These are phyloP conservation scores for Morpho deidamia DNA, from an alignment of 2,888 invertebrate species.

Conservation along the genomic window DNA sequence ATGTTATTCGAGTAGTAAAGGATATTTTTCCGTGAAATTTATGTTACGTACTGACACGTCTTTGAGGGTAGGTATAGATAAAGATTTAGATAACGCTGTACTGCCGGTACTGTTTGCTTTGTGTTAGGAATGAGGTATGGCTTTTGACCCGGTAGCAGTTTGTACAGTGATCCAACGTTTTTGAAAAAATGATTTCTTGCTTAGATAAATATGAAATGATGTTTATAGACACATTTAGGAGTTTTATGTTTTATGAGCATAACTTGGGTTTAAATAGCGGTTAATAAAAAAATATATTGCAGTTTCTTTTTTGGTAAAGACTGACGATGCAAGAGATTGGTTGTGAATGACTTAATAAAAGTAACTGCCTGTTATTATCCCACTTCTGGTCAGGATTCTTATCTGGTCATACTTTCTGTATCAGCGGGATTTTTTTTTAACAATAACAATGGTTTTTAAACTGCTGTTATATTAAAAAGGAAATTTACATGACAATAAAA, in stretches of 20 bases:
- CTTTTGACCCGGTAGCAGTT: constrained; percentile 35
- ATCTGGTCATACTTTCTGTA: too few relatives aligned
- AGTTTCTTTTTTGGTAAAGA: too few relatives aligned
- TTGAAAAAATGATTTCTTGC: constrained; percentile 13
- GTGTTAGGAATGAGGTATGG: constrained; percentile 42
- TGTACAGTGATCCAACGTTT: constrained; percentile 11
- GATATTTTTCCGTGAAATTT: constrained; percentile 8
- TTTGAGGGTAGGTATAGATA: constrained; percentile 2
- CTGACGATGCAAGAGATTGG: too few relatives aligned
- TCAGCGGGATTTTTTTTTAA: too few relatives aligned
- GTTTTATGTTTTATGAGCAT: neutral
- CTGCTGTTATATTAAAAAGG: too few relatives aligned
- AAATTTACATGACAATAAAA: too few relatives aligned
- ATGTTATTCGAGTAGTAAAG: neutral
- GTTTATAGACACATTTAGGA: constrained; percentile 15
- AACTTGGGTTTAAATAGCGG: too few relatives aligned
- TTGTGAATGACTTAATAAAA: too few relatives aligned
- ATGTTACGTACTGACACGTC: neutral
- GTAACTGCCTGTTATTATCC: too few relatives aligned
- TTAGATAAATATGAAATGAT: constrained; percentile 16
- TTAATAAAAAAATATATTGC: too few relatives aligned
- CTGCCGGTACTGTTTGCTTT: constrained; percentile 37
- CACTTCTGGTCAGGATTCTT: too few relatives aligned
- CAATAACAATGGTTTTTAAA: too few relatives aligned
- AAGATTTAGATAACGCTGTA: constrained; percentile 31